Conservation (phyloP, 1,140 invertebrate species). For the Penaeus vannamei region DNA sequence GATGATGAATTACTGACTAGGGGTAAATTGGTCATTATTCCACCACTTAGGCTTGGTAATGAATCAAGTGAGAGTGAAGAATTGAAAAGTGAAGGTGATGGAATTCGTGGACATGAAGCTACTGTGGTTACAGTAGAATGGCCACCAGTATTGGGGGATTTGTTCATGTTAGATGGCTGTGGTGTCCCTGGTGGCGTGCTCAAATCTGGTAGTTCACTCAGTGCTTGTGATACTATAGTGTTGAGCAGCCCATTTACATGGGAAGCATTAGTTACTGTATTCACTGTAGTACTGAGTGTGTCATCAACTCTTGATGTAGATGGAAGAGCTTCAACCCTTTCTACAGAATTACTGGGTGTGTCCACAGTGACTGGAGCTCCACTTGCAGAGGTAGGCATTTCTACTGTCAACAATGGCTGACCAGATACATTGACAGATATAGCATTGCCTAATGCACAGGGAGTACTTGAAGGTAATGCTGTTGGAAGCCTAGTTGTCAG, state of each 20-base stretch:
- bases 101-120: background rate
- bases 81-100: slow-evolving; percentile 29
- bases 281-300: background rate
- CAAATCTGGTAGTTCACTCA: slow-evolving; percentile 55
- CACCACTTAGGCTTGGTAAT: slow-evolving; percentile 31
- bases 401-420: slow-evolving; percentile 55
- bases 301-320: background rate
- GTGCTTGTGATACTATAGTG: slow-evolving; percentile 49
- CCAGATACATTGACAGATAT: slow-evolving; percentile 62
- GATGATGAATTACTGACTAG: slow-evolving; percentile 3
- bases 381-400: slow-evolving; percentile 39
- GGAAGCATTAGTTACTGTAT: no score
- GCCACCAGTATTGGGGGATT: background rate
- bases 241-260: slow-evolving; percentile 41
- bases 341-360: background rate
- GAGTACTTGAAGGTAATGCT: slow-evolving; percentile 6
- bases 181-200: slow-evolving; percentile 58
- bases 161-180: slow-evolving; percentile 23
- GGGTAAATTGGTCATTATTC: slow-evolving; percentile 17
- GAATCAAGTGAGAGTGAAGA: slow-evolving; percentile 33
- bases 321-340: background rate
- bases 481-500: background rate
- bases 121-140: background rate
- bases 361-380: background rate
- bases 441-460: slow-evolving; percentile 43